A percentile compares a stretch with the other conserved stretches of the same genome.
phyloP scores from a whole-genome alignment of 2,113 vertebrate genomes.

The Poicephalus gulielmi region DNA sequence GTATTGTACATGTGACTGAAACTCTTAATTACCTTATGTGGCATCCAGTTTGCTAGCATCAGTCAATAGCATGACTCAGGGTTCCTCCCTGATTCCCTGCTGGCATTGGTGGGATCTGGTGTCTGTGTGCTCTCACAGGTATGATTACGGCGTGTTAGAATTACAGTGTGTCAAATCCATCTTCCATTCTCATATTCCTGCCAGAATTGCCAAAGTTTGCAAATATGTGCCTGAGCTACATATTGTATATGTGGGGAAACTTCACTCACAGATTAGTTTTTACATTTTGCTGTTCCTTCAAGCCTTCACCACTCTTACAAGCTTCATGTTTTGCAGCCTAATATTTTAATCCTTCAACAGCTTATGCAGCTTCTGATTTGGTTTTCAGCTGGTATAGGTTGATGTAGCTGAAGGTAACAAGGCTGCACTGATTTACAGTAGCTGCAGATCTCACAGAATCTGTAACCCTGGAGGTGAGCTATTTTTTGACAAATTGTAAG shows the following conservation, averaged over 20 bases:
- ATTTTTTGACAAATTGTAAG: neutral
- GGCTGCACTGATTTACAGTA: neutral
- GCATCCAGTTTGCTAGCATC: neutral
- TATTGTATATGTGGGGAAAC: neutral
- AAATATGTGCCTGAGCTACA: constrained; percentile 20
- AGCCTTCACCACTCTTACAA: neutral
- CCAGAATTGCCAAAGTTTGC: constrained; percentile 46
- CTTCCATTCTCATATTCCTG: neutral
- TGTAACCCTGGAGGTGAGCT: neutral
- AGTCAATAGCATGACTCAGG: neutral
- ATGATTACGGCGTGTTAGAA: neutral
- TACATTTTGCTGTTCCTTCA: neutral
- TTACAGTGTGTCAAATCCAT: constrained; percentile 1
- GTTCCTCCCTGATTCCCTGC: neutral
- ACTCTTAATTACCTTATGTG: neutral
- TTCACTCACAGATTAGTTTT: neutral
- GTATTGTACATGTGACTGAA: neutral
- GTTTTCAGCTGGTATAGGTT: neutral
- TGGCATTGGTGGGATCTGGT: neutral
- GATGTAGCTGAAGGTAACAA: neutral
- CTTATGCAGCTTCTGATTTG: rapidly evolving
- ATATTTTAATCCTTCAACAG: neutral
- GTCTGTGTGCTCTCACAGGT: neutral
- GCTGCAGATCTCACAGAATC: neutral
- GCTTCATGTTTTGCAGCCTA: neutral